Base-by-base conservation (phyloP, 2,888 invertebrate genomes). In the Iselma pallidipennis region DNA sequence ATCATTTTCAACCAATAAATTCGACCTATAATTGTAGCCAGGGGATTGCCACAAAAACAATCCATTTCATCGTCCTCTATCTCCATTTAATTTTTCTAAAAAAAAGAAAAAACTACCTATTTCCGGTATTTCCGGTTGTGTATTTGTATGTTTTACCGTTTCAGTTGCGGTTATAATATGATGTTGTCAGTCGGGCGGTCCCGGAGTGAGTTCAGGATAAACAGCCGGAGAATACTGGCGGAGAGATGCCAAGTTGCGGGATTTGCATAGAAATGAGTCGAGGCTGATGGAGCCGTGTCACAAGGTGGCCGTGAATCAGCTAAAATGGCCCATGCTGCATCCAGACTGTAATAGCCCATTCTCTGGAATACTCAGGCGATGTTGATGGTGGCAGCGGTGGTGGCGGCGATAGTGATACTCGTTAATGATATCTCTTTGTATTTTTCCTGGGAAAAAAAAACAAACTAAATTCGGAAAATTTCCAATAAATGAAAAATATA, bases 291-390 rank as follows among this genome's bases (percentile, higher is more conserved):
- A 81, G 78, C 74, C 79, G 74, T 79, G 81, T 81, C 81, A 81
- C 80, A 79, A 78, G 80, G 80, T 80, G 78, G 74, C 76, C 78
- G 79, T 81, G 80, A 80, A 81, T 81, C 81, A 81, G 79, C 70
- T 67, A 70, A 74, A 70, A 69, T 68, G 71, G 69, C 67, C 67
- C 68, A 65, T 67, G 63, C 61, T 62, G 66, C 66, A 67, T 61
- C 61, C 58, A 58, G 61, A 56, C 59, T 56, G 62, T 66, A 68
- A 68, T 66, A 55, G 66, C 57, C 65, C 55, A 55, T 61, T 61
- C 66, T 33, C 25, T 16, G 56, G 59, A 63, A 63, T 59, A 49
- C 59, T 63, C 63, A 12, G 54, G 52, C 55, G 63, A 59, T 62
- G 52, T 58, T 62, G 51, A 12, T 4, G 16, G 51, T 37, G 49